Evolutionary conservation across 2,888 invertebrate genomes (phyloP).

Genomic region (Piscicola geometra): DNA sequence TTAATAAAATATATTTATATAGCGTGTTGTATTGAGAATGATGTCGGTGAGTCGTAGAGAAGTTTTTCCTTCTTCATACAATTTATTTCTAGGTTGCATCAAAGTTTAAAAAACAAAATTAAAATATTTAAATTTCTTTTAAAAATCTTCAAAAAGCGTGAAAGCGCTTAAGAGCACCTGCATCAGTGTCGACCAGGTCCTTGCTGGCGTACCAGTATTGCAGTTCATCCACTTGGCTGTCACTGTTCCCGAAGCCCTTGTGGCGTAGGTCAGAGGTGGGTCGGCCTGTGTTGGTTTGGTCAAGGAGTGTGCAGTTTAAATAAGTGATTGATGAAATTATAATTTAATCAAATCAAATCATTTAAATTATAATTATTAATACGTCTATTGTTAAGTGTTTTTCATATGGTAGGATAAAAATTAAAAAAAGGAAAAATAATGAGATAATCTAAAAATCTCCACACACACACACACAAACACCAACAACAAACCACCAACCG

Average conservation of each 20-base stretch:
- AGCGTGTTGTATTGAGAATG: background rate
- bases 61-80: background rate
- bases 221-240: conserved; percentile 49
- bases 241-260: conserved; percentile 12
- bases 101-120: too few species aligned
- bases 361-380: too few species aligned
- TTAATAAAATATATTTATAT: background rate
- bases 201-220: conserved; percentile 51
- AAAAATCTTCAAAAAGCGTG: conserved; percentile 2
- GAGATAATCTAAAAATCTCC: too few species aligned
- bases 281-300: too few species aligned
- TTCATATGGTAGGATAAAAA: background rate
- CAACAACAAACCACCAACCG: too few species aligned
- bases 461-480: too few species aligned
- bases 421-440: background rate
- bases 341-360: too few species aligned
- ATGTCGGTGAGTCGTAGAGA: background rate
- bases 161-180: background rate
- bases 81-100: too few species aligned
- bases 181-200: conserved; percentile 42
- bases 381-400: too few species aligned
- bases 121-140: too few species aligned
- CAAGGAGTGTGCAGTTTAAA: too few species aligned
- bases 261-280: conserved; percentile 39
- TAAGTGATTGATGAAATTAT: too few species aligned